phyloP scores from a whole-genome alignment of 2,888 invertebrate genomes.

The Hylaea fasciaria region DNA sequence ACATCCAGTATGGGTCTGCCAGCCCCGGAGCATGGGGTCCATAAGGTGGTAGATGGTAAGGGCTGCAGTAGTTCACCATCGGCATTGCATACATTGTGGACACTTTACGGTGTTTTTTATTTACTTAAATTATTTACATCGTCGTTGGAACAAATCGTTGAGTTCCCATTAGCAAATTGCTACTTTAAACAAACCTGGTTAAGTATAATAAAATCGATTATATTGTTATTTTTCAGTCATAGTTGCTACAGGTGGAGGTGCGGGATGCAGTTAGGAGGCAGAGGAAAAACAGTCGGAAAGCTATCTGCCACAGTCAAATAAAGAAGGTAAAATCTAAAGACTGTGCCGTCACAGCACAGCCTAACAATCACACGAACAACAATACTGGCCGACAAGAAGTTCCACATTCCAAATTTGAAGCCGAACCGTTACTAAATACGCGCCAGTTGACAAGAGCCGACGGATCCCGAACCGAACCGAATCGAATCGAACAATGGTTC shows the following conservation, averaged over 20 bases:
- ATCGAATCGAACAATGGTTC: constrained; percentile 79
- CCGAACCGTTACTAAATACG: constrained; percentile 75
- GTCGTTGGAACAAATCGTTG: too few species aligned
- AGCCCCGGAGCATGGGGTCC: constrained; percentile 56
- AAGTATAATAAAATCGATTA: too few species aligned
- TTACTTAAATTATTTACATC: neutral
- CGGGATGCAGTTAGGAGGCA: too few species aligned
- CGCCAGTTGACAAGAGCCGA: constrained; percentile 73
- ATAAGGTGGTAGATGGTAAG: constrained; percentile 64
- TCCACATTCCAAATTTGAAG: constrained; percentile 75
- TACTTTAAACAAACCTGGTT: too few species aligned
- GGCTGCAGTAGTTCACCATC: constrained; percentile 71
- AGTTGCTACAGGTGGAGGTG: too few species aligned
- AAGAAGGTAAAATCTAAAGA: constrained; percentile 20
- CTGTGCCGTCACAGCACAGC: constrained; percentile 25
- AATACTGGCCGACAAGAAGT: constrained; percentile 60
- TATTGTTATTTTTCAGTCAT: too few species aligned
- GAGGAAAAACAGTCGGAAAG: neutral
- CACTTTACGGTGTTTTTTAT: neutral
- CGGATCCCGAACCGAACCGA: constrained; percentile 64
- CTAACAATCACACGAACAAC: constrained; percentile 40
- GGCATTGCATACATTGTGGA: constrained; percentile 75
- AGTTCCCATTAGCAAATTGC: too few species aligned
- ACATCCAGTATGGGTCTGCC: constrained; percentile 76
- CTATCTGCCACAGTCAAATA: neutral